phyloP scores from a whole-genome alignment of 2,797 vertebrate genomes.

The Sebastes elongatus region DNA sequence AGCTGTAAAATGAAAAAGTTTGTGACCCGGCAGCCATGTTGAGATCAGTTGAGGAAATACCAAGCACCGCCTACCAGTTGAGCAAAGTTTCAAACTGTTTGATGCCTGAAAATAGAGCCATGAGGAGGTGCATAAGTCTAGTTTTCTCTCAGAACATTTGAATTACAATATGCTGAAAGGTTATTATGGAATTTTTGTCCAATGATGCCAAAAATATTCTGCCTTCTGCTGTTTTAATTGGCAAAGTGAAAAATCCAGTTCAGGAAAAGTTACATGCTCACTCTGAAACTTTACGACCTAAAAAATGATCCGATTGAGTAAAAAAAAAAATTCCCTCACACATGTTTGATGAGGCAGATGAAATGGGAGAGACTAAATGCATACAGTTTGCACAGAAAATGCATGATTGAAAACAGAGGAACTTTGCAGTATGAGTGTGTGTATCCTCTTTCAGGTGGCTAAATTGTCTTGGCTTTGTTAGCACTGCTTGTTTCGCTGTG shows the following conservation, averaged over 20 bases:
- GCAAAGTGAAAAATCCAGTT: constrained; percentile 8
- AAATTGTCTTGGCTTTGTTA: constrained; percentile 74
- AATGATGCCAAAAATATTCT: background rate
- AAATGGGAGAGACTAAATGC: background rate
- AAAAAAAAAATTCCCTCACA: background rate
- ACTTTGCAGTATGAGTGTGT: constrained; percentile 18
- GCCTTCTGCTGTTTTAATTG: background rate
- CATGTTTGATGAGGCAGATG: constrained; percentile 13
- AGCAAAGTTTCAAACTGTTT: background rate
- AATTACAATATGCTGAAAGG: background rate
- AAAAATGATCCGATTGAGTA: background rate
- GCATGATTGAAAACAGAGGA: constrained; percentile 59
- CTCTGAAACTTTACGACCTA: constrained; percentile 1
- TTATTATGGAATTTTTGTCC: background rate
- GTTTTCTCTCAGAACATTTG: too few relatives aligned
- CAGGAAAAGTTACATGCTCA: constrained; percentile 2
- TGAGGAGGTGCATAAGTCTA: background rate
- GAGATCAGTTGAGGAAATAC: background rate
- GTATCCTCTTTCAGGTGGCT: constrained; percentile 66
- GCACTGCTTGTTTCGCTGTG: constrained; percentile 58
- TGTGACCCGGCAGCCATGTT: background rate
- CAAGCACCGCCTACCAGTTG: background rate
- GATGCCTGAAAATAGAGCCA: background rate
- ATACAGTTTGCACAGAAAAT: constrained; percentile 17
- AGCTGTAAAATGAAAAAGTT: background rate